Evolutionary conservation across 2,797 vertebrate genomes (phyloP).

Genomic region (Prionace glauca): DNA sequence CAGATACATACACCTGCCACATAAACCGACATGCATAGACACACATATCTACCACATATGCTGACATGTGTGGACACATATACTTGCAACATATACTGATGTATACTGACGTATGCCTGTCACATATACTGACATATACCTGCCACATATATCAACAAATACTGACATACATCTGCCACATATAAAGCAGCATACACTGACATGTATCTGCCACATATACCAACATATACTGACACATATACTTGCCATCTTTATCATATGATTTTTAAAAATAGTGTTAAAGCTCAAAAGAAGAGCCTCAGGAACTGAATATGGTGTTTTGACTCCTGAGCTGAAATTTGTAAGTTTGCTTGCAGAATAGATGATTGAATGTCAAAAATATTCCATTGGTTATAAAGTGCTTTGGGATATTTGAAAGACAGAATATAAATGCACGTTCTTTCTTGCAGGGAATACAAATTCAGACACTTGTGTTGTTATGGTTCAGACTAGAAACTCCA

Average conservation of each 20-base stretch:
- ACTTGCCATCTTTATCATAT: background rate
- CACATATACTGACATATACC: too few relatives aligned
- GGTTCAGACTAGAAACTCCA: too few relatives aligned
- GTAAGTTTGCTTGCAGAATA: background rate
- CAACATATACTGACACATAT: background rate
- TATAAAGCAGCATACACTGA: too few relatives aligned
- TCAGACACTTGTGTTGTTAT: background rate
- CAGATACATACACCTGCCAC: too few relatives aligned
- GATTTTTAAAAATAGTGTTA: background rate
- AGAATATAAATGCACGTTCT: background rate
- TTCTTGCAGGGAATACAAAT: background rate
- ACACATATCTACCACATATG: too few relatives aligned
- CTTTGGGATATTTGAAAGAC: background rate
- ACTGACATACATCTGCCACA: too few relatives aligned
- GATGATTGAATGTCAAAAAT: background rate
- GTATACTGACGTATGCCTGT: too few relatives aligned
- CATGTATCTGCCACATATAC: too few relatives aligned
- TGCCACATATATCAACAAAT: too few relatives aligned
- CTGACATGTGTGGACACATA: too few relatives aligned
- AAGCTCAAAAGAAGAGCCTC: background rate
- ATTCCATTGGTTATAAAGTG: background rate
- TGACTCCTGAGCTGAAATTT: background rate
- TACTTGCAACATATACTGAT: too few relatives aligned
- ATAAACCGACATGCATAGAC: too few relatives aligned
- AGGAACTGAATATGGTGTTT: background rate